Evolutionary conservation across 2,797 vertebrate genomes (phyloP), one percentile per base, ranked within the genome.

Genomic region (Myoxocephalus aenaeus): DNA sequence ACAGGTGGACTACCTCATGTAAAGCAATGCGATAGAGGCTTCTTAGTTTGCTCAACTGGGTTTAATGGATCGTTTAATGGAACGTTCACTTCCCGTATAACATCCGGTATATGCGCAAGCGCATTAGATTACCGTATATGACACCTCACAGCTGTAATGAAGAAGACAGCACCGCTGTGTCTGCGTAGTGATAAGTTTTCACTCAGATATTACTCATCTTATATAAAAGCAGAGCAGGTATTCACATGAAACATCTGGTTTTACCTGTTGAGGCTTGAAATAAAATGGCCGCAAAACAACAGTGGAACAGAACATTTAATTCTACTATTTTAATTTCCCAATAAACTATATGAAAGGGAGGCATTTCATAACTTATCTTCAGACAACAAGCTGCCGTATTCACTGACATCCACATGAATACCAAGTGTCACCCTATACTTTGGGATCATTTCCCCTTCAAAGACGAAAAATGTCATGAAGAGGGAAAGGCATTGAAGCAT

Each of bases 381-480:
- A 34, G 27, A 59, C 71, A 59, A 66, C n/a, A 46, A 61, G 68
- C 71, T 56, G 65, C 56, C 29, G 42, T 46, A 50, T 56, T 66
- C 29, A 53, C 74, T 70, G 69, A 78, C 58, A 68, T 71, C 34
- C 54, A 74, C 58, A 54, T 34, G 73, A 14, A 89, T 72, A 79
- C 66, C 66, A 36, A 36, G 57, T 77, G 91, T 88, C 93, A 93
- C 80, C 69, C 59, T 69, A 85, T 38, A 72, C 75, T 20, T 51
- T 27, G 34, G 79, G 77, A 85, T 89, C 70, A 38, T 44, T 77
- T 87, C 76, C 64, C 59, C 46, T 80, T 90, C 79, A 87, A 79
- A 81, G 78, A 70, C 89, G 80, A 90, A 88, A 91, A 92, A 91
- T 75, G 80, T 70, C 79, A 66, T 42, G 32, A 70, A 58, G 80